phyloP scores from a whole-genome alignment of 2,797 vertebrate species.

The Channa striata region DNA sequence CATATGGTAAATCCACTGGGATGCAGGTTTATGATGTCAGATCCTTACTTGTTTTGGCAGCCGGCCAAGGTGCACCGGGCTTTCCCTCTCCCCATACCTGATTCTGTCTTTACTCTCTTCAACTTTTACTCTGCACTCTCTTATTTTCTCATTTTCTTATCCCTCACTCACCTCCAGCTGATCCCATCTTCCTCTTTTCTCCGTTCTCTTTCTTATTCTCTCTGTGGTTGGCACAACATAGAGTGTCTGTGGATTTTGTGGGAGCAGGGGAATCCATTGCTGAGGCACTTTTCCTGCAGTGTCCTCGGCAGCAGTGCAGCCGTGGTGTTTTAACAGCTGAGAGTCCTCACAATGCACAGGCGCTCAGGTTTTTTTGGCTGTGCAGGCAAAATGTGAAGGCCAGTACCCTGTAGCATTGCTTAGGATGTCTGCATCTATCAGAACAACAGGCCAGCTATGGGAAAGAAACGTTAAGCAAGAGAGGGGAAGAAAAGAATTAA shows the following conservation, averaged over 20 bases:
- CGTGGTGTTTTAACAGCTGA: constrained; percentile 89
- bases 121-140: constrained; percentile 65
- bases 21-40: constrained; percentile 88
- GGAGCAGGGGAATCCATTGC: constrained; percentile 84
- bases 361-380: constrained; percentile 82
- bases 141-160: constrained; percentile 76
- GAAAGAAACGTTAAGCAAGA: constrained; percentile 46
- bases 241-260: constrained; percentile 87
- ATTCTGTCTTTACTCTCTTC: constrained; percentile 72
- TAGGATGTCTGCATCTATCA: constrained; percentile 76
- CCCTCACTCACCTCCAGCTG: constrained; percentile 63
- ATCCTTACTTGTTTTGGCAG: constrained; percentile 84
- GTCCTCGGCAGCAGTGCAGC: constrained; percentile 82
- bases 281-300: constrained; percentile 83
- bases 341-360: constrained; percentile 86
- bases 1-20: constrained; percentile 79
- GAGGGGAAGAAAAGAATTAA: constrained; percentile 38
- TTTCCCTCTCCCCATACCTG: constrained; percentile 77
- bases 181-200: constrained; percentile 74
- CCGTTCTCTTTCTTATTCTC: constrained; percentile 67
- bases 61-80: constrained; percentile 77
- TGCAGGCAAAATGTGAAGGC: constrained; percentile 78
- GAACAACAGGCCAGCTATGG: constrained; percentile 50
- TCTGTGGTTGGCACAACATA: constrained; percentile 81
- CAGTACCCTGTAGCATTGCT: constrained; percentile 67